Percentiles rank a stretch among this genome's conserved stretches.
These are phyloP conservation scores for Xanthorhoe spadicearia DNA, from an alignment of 2,888 invertebrate genomes.

Conservation along the genomic window DNA sequence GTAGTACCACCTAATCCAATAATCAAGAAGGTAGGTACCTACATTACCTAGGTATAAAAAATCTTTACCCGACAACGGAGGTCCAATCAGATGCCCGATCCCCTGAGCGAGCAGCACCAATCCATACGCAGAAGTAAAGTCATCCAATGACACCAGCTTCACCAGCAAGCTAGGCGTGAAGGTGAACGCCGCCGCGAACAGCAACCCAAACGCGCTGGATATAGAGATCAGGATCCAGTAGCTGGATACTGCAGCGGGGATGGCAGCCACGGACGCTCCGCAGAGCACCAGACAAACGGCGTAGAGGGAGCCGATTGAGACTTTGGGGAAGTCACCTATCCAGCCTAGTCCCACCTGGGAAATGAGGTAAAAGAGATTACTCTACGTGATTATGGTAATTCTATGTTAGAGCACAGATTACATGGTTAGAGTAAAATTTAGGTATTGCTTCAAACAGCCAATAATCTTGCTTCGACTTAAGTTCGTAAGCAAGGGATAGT, in stretches of 20 bases:
- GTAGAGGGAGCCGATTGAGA: conserved; percentile 93
- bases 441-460: too few relatives aligned
- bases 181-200: conserved; percentile 96
- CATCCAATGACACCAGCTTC: conserved; percentile 94
- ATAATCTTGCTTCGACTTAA: too few relatives aligned
- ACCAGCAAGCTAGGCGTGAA: conserved; percentile 96
- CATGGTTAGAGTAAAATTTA: too few relatives aligned
- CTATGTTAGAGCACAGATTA: too few relatives aligned
- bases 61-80: conserved; percentile 92
- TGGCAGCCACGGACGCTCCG: conserved; percentile 85
- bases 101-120: conserved; percentile 95
- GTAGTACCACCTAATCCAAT: too few relatives aligned
- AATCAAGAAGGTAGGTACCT: background rate
- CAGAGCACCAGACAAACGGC: conserved; percentile 90
- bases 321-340: conserved; percentile 93
- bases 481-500: too few relatives aligned
- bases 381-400: too few relatives aligned
- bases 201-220: conserved; percentile 91
- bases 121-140: conserved; percentile 97
- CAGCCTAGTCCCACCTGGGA: conserved; percentile 92
- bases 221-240: conserved; percentile 79
- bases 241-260: conserved; percentile 82
- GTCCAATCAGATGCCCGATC: conserved; percentile 95
- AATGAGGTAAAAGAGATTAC: too few relatives aligned
- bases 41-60: background rate